Base-by-base conservation (phyloP, 2,113 vertebrate species). In the Hypocryptadius cinnamomeus region DNA sequence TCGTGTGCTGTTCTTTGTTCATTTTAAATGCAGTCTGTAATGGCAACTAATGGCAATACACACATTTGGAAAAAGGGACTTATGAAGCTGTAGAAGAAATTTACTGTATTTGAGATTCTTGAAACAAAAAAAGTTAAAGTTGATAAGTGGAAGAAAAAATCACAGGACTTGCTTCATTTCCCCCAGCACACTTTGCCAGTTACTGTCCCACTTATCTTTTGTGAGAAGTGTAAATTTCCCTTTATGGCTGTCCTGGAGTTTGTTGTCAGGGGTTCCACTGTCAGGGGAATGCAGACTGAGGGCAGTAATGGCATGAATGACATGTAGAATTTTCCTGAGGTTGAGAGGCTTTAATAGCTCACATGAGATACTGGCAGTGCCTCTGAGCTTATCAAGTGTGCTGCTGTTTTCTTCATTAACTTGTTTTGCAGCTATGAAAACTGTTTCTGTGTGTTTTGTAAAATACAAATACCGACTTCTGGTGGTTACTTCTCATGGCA, bases 191-290 rank as follows among this genome's bases (percentile, higher is more conserved):
- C 6, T 61, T 78, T 8, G 23, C 7, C 8, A 5, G 10, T 89
- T 73, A 15, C 25, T 53, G 8, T 65, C 11, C 28, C 64, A 15
- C 25, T 63, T 79, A n/a, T 22, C 37, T 72, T 65, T n/a, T 48
- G 17, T 1, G 4, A 28, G 51, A 63, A 63, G 23, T 61, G 11
- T 35, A 23, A 4, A 19, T 64, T 89, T 74, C 39, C 47, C 16
- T 25, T 25, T 12, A 11, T 80, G 65, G 15, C 39, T 71, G 0
- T 54, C 30, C 42, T 88, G 30, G 44, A 88, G 40, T 30, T 85
- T 1, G 3, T 8, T 6, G 17, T 53, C 28, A 35, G 56, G 37
- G 19, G 3, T 85, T 45, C 37, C 1, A 0, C 27, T 51, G 14
- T 51, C 70, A 56, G 44, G 33, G 13, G 24, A 31, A 15, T 10